phyloP scores from a whole-genome alignment of 2,888 invertebrate species.

The Thymelicus lineola region DNA sequence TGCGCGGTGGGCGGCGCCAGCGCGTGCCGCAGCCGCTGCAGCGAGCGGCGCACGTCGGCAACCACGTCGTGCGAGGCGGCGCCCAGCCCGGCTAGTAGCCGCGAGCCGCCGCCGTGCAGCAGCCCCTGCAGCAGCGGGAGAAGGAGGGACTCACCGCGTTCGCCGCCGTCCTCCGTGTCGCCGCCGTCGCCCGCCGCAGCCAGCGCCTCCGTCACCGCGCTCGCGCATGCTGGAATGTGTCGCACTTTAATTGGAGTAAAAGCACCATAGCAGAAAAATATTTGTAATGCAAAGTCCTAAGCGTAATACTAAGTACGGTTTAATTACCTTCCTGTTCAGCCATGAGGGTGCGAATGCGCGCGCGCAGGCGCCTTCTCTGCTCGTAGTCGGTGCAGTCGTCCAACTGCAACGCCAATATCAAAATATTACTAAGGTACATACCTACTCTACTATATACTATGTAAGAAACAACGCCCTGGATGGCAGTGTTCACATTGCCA shows the following conservation, averaged over 20 bases:
- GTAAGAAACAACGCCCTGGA: too few relatives aligned
- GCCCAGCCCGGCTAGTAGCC: conserved; percentile 73
- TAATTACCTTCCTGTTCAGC: conserved; percentile 93
- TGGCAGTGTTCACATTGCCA: too few relatives aligned
- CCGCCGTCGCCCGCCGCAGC: conserved; percentile 67
- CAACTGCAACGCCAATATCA: conserved; percentile 85
- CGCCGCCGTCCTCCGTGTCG: conserved; percentile 51
- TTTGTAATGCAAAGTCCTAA: too few relatives aligned
- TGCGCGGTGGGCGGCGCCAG: conserved; percentile 84
- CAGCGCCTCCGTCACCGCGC: conserved; percentile 76
- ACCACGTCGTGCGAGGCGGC: conserved; percentile 87
- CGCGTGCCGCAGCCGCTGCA: conserved; percentile 90
- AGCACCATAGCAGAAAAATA: neutral
- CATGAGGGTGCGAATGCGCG: conserved; percentile 92
- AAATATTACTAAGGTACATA: neutral
- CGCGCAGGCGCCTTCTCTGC: conserved; percentile 92
- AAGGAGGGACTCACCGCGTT: conserved; percentile 91
- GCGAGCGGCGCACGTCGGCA: conserved; percentile 91
- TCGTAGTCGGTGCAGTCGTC: conserved; percentile 95
- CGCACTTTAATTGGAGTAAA: neutral
- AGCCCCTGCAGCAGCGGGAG: conserved; percentile 88
- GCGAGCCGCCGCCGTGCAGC: conserved; percentile 81
- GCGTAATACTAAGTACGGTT: too few relatives aligned
- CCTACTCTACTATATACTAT: too few relatives aligned
- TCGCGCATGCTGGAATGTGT: conserved; percentile 70